A percentile compares a stretch with the other conserved stretches of the same genome.
phyloP scores from a whole-genome alignment of 2,113 vertebrate species.

The Ascaphus truei region DNA sequence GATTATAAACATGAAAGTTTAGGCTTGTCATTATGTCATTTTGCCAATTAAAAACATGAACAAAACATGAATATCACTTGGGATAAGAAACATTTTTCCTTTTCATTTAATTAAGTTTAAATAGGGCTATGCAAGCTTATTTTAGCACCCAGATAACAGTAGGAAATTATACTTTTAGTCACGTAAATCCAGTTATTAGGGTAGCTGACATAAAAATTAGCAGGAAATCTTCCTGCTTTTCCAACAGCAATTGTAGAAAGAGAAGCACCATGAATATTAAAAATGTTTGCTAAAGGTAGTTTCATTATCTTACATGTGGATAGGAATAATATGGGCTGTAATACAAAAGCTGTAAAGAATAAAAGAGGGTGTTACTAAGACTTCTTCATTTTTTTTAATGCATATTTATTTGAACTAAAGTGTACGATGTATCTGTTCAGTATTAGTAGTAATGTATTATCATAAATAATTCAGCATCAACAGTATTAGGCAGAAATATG shows the following conservation, averaged over 20 bases:
- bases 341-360: background rate
- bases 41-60: too few relatives aligned
- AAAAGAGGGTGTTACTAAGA: background rate
- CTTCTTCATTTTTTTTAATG: background rate
- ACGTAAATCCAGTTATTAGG: conserved; percentile 8
- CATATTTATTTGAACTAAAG: background rate
- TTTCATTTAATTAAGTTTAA: background rate
- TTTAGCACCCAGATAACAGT: background rate
- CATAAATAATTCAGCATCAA: too few relatives aligned
- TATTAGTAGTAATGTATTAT: too few relatives aligned
- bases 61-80: background rate
- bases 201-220: background rate
- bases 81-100: background rate
- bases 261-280: conserved; percentile 5
- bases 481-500: too few relatives aligned
- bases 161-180: conserved; percentile 22
- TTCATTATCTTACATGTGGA: background rate
- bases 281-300: conserved; percentile 8
- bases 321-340: background rate
- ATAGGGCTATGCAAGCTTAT: background rate
- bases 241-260: conserved; percentile 12
- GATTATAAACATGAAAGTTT: too few relatives aligned
- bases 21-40: too few relatives aligned
- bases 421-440: too few relatives aligned
- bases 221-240: conserved; percentile 21